Conservation (phyloP, 2,888 invertebrate genomes). For the Oxystoma pomonae region DNA sequence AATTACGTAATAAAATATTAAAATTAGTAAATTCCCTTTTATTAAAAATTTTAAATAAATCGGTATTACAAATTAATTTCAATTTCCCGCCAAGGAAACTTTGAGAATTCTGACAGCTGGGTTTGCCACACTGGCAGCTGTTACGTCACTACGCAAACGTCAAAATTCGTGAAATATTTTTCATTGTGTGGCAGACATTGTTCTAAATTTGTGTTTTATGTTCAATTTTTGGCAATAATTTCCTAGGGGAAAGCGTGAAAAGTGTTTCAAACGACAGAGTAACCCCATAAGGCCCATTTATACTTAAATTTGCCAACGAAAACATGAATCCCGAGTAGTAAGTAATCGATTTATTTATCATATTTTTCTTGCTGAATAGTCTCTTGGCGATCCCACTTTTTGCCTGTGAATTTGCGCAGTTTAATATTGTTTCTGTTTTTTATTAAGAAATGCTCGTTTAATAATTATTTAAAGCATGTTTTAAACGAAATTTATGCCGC, state of each 20-base stretch:
- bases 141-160: slow-evolving; percentile 39
- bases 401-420: slow-evolving; percentile 20
- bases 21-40: too few species aligned
- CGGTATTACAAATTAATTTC: slow-evolving; percentile 19
- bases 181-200: slow-evolving; percentile 41
- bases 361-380: slow-evolving; percentile 18
- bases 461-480: too few species aligned
- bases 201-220: slow-evolving; percentile 45
- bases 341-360: slow-evolving; percentile 53
- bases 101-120: slow-evolving; percentile 18
- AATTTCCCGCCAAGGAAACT: slow-evolving; percentile 27
- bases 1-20: too few species aligned
- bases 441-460: background rate
- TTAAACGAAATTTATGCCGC: too few species aligned
- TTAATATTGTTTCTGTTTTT: slow-evolving; percentile 2
- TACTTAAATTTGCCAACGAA: slow-evolving; percentile 11
- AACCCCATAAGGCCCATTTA: background rate
- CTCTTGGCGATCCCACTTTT: slow-evolving; percentile 15
- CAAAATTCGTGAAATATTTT: slow-evolving; percentile 33
- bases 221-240: slow-evolving; percentile 30
- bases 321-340: slow-evolving; percentile 81
- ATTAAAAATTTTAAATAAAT: too few species aligned
- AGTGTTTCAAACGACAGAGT: background rate
- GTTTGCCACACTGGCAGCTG: slow-evolving; percentile 42
- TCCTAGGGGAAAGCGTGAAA: background rate